phyloP scores from a whole-genome alignment of 1,140 invertebrate species.

The Hypothenemus hampei region DNA sequence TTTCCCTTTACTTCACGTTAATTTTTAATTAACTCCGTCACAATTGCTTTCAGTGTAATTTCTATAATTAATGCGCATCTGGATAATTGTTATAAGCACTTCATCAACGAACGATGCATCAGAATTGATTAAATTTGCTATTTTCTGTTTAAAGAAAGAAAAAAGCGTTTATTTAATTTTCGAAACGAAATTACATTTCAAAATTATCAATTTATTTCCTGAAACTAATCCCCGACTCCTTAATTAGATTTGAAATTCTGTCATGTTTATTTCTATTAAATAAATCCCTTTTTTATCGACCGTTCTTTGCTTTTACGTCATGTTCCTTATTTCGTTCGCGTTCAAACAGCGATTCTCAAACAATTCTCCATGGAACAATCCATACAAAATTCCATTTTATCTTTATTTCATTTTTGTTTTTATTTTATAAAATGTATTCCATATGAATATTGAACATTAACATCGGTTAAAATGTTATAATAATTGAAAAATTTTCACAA shows the following conservation, averaged over 20 bases:
- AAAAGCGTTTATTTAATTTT: conserved; percentile 6
- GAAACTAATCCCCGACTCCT: conserved; percentile 27
- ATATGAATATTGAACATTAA: no score
- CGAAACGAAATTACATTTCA: conserved; percentile 8
- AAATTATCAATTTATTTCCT: conserved; percentile 21
- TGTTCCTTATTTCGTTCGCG: conserved; percentile 18
- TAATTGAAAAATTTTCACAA: neutral
- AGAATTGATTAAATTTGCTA: no score
- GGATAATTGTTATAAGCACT: no score
- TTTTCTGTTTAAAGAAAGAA: conserved; percentile 6
- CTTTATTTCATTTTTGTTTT: no score
- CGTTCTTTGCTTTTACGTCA: conserved; percentile 27
- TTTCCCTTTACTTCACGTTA: no score
- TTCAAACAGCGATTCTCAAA: conserved; percentile 13
- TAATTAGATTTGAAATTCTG: conserved; percentile 30
- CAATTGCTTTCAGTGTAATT: no score
- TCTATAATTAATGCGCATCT: no score
- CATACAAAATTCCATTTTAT: neutral
- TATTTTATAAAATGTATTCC: no score
- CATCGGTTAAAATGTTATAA: no score
- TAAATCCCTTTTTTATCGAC: conserved; percentile 31
- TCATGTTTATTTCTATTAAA: conserved; percentile 31
- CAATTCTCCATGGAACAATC: neutral
- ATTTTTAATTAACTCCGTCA: no score
- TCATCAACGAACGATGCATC: no score